These are phyloP conservation scores for Diadophis punctatus DNA, from an alignment of 2,113 vertebrate species.

Conservation along the genomic window DNA sequence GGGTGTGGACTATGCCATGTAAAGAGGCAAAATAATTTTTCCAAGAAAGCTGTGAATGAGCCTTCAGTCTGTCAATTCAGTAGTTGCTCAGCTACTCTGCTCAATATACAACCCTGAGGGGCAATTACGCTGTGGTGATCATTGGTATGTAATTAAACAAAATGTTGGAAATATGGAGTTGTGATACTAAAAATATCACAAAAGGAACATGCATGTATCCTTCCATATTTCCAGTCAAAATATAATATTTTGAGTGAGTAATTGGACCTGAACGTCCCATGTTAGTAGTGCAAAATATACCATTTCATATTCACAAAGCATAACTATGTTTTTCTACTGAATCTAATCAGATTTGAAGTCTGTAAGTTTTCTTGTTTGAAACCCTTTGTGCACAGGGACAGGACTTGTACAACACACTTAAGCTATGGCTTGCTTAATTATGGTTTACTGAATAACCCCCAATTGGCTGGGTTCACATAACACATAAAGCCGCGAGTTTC, in stretches of 20 bases:
- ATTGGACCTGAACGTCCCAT: neutral
- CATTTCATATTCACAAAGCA: neutral
- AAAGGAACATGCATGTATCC: constrained; percentile 1
- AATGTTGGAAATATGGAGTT: constrained; percentile 34
- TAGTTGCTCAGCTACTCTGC: neutral
- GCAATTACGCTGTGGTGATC: constrained; percentile 15
- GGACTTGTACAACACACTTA: neutral
- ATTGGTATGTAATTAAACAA: constrained; percentile 16
- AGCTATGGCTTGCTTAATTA: neutral
- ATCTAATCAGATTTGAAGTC: neutral
- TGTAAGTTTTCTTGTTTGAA: neutral
- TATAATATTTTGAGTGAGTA: neutral
- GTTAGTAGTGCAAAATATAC: neutral
- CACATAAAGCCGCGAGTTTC: neutral
- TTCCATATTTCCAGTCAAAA: neutral
- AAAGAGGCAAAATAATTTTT: neutral
- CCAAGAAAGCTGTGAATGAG: constrained; percentile 10
- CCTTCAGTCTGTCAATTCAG: neutral
- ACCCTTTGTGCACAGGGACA: neutral
- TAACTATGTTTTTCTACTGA: neutral
- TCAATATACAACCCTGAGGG: neutral
- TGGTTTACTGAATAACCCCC: neutral
- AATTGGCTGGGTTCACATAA: neutral
- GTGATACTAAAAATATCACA: constrained; percentile 8
- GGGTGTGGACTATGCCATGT: neutral